Conservation (phyloP, 2,888 invertebrate species). For the Microctonus aethiopoides region DNA sequence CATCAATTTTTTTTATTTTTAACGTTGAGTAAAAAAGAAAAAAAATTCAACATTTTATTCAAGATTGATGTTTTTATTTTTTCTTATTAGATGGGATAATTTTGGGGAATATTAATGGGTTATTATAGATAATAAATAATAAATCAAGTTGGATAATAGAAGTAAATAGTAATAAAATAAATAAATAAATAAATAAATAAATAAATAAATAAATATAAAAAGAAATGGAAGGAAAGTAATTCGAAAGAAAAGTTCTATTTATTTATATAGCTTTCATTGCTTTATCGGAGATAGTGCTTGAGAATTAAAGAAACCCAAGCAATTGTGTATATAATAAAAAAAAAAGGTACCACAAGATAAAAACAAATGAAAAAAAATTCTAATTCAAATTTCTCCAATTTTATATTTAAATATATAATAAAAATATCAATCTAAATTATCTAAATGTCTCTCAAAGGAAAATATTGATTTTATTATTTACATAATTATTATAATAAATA, state of each 20-base stretch:
- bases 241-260: slow-evolving; percentile 10
- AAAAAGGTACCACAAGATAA: slow-evolving; percentile 16
- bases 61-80: no score
- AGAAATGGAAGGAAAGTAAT: slow-evolving; percentile 1
- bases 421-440: no score
- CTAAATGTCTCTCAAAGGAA: no score
- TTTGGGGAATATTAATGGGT: neutral
- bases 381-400: no score
- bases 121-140: neutral
- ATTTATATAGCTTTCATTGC: neutral
- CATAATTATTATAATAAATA: no score
- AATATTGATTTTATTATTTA: no score
- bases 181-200: neutral
- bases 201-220: neutral
- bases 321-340: neutral
- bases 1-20: no score
- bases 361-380: neutral
- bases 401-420: no score
- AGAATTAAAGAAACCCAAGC: slow-evolving; percentile 21
- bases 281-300: slow-evolving; percentile 25
- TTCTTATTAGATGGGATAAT: no score
- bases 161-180: neutral
- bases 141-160: neutral
- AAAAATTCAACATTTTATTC: no score
- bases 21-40: no score